These are phyloP conservation scores for Cyphomyrus discorhynchus DNA, from an alignment of 2,113 vertebrate genomes.

Conservation along the genomic window DNA sequence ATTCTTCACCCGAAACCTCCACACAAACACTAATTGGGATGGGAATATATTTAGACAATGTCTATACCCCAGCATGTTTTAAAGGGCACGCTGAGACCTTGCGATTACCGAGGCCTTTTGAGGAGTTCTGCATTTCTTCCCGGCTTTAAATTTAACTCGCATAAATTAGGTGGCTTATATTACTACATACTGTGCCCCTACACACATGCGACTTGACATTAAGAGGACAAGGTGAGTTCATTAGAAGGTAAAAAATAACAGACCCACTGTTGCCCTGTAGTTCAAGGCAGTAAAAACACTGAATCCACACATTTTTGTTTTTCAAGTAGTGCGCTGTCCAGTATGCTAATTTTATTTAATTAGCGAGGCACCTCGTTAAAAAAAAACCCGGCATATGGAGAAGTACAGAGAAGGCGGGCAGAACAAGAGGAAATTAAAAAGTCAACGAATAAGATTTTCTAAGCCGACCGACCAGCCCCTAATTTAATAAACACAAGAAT, in stretches of 20 bases:
- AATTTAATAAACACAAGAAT: not conserved
- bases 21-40: conserved; percentile 38
- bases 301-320: not conserved
- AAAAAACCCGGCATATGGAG: not conserved
- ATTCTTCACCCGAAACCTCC: not conserved
- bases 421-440: not conserved
- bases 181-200: not conserved
- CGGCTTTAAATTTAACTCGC: conserved; percentile 21
- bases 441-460: not conserved
- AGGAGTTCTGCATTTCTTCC: conserved; percentile 30
- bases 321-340: not conserved
- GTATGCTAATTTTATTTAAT: not conserved
- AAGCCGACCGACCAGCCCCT: not conserved
- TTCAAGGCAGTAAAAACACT: not conserved
- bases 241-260: not conserved
- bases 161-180: conserved; percentile 35
- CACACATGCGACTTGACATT: not conserved
- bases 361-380: not conserved
- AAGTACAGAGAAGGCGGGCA: not conserved
- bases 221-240: conserved; percentile 13
- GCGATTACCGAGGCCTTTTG: conserved; percentile 41
- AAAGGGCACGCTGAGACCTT: conserved; percentile 43
- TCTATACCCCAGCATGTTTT: conserved; percentile 40
- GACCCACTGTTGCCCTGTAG: not conserved
- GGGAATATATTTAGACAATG: conserved; percentile 40